Evolutionary conservation across 2,888 invertebrate species (phyloP), one percentile per base, ranked within the genome.

Genomic region (Archips crataeganus): DNA sequence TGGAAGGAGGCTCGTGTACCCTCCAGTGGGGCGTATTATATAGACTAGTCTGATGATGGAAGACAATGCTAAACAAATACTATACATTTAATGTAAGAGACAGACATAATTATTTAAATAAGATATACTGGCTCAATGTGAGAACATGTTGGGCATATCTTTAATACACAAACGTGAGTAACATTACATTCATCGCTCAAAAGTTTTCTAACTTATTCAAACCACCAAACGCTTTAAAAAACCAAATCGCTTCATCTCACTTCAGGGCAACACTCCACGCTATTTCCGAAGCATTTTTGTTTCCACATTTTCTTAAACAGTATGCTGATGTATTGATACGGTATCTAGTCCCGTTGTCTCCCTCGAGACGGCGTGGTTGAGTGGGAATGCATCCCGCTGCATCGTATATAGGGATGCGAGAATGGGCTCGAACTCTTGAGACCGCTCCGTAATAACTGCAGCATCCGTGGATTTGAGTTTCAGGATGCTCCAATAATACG

Each of bases 401-500:
- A 77, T 78, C 90, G 89, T 88, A 92, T 91, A 87, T 79, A 54
- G 9, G 23, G 54, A 54, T n/a, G 88, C 78, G 86, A 87, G 88
- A 86, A 89, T 90, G 79, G 84, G 83, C 85, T 86, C 77, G 78
- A 76, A 77, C 90, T 82, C 88, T 61, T 51, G 89, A 85, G 92
- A 87, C 80, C 79, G 77, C 76, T 75, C 82, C 78, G 85, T 91
- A 90, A 91, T 92, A 90, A 90, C 87, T 86, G 85, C 75, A 74
- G 60, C 69, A 59, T 23, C 32, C 67, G 45, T 70, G 63, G 63
- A 73, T 73, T 73, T 69, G 63, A 63, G 34, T 42, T 47, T 32
- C 23, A 57, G 57, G 49, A 10, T 10, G 32, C 3, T 57, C 32
- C 11, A n/a, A 11, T 57, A 57, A 32, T 57, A 32, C 57, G 57